A percentile compares a stretch with the other conserved stretches of the same genome.
Evolutionary conservation across 2,113 vertebrate species (phyloP).

Genomic region (Etheostoma spectabile): DNA sequence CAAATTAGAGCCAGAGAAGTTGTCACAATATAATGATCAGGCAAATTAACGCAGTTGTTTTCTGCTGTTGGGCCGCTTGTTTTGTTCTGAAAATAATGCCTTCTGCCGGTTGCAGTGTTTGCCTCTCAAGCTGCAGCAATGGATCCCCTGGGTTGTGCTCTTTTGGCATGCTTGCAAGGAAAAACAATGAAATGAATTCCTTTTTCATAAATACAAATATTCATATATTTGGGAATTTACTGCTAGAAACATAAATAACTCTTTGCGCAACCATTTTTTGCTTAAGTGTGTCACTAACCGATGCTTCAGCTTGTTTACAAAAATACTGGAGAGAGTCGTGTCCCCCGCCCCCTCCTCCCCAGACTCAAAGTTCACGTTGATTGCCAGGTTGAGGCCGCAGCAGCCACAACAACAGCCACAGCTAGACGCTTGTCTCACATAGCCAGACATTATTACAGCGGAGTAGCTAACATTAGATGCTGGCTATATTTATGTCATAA

Average conservation of each 20-base stretch:
- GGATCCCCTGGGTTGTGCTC: slow-evolving; percentile 16
- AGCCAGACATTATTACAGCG: too few species aligned
- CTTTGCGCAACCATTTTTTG: neutral
- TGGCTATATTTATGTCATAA: too few species aligned
- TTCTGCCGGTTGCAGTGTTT: slow-evolving; percentile 6
- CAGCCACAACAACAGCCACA: neutral
- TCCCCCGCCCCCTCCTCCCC: too few species aligned
- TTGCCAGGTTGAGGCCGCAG: too few species aligned
- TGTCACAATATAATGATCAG: slow-evolving; percentile 75
- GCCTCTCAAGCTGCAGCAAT: neutral
- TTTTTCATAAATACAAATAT: neutral
- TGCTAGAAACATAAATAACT: neutral
- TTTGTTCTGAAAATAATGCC: slow-evolving; percentile 25
- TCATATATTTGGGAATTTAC: neutral
- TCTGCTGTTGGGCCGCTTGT: slow-evolving; percentile 50
- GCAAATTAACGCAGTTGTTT: slow-evolving; percentile 70
- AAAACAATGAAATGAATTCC: neutral
- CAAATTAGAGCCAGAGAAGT: slow-evolving; percentile 75
- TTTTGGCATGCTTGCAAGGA: slow-evolving; percentile 10
- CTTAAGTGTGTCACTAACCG: neutral
- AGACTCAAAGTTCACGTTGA: too few species aligned
- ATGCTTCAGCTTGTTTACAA: neutral
- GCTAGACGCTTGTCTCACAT: too few species aligned
- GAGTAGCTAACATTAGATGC: too few species aligned
- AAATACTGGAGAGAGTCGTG: too few species aligned